Base-by-base conservation (phyloP, 2,113 vertebrate genomes). In the Hypanus sabinus region DNA sequence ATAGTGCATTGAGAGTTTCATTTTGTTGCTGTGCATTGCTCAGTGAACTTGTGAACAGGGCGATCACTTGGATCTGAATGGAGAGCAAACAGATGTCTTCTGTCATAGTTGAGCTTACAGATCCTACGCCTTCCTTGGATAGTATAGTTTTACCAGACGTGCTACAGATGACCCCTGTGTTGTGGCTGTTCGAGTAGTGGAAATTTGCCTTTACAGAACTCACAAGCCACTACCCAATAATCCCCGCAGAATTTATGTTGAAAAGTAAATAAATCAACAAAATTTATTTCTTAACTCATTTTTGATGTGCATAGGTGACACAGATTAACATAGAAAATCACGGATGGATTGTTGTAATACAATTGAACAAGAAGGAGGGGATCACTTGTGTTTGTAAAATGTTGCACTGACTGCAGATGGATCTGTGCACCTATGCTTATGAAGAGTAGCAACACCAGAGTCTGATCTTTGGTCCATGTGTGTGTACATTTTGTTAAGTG, bases 381-480 rank as follows among this genome's bases (percentile, higher is more conserved):
- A 46, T 24, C 20, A 5, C 18, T 20, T 73, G 62, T 14, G 33
- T 65, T 90, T 12, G 33, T 60, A 90, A 68, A 33, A 65, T 68
- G 30, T 90, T 90, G 85, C 57, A 30, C 85, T 90, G 60, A 90
- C n/a, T 90, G 85, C n/a, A 65, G 60, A 68, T 14, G 10, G n/a
- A 65, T 62, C 65, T 9, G 16, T 65, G 57, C n/a, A 33, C 30
- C 30, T 90, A 60, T 33, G 5, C 60, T 33, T 16, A 30, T 2
- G 24, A 30, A 38, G 91, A 93, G 10, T 70, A 93, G 73, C 10
- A 18, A 73, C 12, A 9, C 55, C 83, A 87, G 57, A 62, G 8
- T 73, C 68, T 36, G 65, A 93, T 20, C 90, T 93, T 93, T 93
- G 33, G 38, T 93, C 38, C 65, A 16, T 90, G 60, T 87, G 83